A percentile compares a stretch with the other conserved stretches of the same genome.
These are phyloP conservation scores for Euzetes globulus DNA, from an alignment of 2,888 invertebrate genomes.

Conservation along the genomic window DNA sequence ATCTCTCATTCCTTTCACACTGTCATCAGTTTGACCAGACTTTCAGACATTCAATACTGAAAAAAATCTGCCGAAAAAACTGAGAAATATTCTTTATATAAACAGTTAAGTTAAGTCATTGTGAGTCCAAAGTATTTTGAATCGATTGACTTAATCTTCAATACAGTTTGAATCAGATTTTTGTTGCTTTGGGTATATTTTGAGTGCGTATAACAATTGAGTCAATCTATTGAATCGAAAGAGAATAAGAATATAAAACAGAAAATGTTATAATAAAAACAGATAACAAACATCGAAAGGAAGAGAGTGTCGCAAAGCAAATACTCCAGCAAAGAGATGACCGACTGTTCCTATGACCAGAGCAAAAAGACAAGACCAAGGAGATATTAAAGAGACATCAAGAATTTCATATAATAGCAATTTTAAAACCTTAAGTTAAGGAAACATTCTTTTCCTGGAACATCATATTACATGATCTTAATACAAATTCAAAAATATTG, in stretches of 20 bases:
- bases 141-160: conserved; percentile 3
- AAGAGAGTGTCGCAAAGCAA: neutral
- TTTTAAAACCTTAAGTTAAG: too few relatives aligned
- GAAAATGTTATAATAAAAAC: neutral
- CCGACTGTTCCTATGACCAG: too few relatives aligned
- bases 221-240: neutral
- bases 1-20: conserved; percentile 6
- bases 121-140: neutral
- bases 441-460: too few relatives aligned
- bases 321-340: too few relatives aligned
- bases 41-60: neutral
- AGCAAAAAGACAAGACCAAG: too few relatives aligned
- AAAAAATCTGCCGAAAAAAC: neutral
- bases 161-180: neutral
- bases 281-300: neutral
- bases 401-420: too few relatives aligned
- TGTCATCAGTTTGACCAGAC: neutral
- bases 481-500: too few relatives aligned
- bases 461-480: too few relatives aligned
- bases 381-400: too few relatives aligned
- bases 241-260: neutral
- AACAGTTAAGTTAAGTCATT: conserved; percentile 1
- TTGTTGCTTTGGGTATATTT: neutral
- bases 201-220: neutral
- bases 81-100: neutral